These are phyloP conservation scores for Apotomis turbidana DNA, from an alignment of 2,888 invertebrate species.

Conservation along the genomic window DNA sequence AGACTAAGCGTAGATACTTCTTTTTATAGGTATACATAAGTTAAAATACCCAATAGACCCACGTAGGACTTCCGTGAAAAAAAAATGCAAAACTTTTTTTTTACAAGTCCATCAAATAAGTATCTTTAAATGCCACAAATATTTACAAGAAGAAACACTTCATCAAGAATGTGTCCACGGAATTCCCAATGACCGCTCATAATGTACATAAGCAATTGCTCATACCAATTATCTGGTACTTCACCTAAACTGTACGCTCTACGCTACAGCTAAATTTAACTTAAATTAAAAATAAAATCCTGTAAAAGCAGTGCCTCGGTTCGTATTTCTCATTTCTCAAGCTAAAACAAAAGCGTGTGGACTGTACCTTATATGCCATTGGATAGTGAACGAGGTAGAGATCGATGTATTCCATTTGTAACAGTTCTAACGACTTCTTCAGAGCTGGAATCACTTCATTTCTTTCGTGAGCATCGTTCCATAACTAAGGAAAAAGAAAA, in stretches of 20 bases:
- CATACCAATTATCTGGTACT: background rate
- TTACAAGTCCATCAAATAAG: no score
- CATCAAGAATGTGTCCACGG: no score
- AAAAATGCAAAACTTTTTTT: no score
- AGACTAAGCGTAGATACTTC: background rate
- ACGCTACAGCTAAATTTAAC: background rate
- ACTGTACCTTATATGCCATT: constrained; percentile 83
- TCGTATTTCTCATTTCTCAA: constrained; percentile 16
- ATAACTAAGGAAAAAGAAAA: constrained; percentile 61
- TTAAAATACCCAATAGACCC: no score
- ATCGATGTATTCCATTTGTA: constrained; percentile 90
- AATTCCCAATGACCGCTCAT: no score
- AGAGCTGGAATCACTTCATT: constrained; percentile 87
- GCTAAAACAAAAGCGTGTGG: constrained; percentile 21
- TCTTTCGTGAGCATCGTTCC: constrained; percentile 84
- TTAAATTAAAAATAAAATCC: constrained; percentile 3
- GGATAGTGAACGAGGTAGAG: constrained; percentile 93
- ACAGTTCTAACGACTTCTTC: constrained; percentile 84
- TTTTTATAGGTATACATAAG: no score
- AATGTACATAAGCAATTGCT: no score
- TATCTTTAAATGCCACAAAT: no score
- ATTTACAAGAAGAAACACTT: no score
- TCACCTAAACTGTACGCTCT: background rate
- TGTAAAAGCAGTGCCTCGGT: background rate
- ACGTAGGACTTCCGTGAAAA: no score